Percentiles rank a stretch among this genome's conserved stretches.
Conservation (phyloP, 2,888 invertebrate species). For the Aphodius sticticus region DNA sequence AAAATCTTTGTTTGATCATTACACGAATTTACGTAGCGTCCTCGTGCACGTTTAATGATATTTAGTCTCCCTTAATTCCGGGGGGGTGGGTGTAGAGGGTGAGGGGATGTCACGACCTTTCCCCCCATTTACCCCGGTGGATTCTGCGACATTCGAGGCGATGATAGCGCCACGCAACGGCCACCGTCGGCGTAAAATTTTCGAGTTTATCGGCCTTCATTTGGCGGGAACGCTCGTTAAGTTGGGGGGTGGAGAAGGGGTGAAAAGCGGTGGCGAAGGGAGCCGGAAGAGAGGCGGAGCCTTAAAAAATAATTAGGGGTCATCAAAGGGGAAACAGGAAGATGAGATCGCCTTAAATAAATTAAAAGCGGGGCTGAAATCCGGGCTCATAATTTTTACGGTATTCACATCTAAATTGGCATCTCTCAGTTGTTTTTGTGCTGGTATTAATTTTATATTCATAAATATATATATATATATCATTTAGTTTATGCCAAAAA, state of each 20-base stretch:
- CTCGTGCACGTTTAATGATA: no score
- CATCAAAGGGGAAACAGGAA: conserved; percentile 9
- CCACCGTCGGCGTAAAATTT: background rate
- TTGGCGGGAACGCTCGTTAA: conserved; percentile 5
- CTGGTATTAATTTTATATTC: background rate
- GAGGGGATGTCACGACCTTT: background rate
- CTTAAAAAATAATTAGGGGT: conserved; percentile 7
- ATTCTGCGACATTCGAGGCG: background rate
- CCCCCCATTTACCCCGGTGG: background rate
- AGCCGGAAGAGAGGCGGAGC: background rate
- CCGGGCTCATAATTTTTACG: background rate
- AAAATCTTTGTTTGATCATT: no score
- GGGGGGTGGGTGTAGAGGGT: background rate
- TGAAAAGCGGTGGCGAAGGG: background rate
- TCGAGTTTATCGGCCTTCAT: conserved; percentile 8
- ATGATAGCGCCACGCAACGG: background rate
- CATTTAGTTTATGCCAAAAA: no score
- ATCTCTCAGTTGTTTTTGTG: background rate
- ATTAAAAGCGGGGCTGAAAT: background rate
- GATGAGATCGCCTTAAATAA: conserved; percentile 7
- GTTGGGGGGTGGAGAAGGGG: background rate
- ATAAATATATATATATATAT: no score
- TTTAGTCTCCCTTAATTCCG: background rate
- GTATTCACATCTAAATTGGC: background rate
- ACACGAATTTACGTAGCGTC: no score